phyloP scores from a whole-genome alignment of 2,113 vertebrate genomes.

The Ariopsis seemanni region DNA sequence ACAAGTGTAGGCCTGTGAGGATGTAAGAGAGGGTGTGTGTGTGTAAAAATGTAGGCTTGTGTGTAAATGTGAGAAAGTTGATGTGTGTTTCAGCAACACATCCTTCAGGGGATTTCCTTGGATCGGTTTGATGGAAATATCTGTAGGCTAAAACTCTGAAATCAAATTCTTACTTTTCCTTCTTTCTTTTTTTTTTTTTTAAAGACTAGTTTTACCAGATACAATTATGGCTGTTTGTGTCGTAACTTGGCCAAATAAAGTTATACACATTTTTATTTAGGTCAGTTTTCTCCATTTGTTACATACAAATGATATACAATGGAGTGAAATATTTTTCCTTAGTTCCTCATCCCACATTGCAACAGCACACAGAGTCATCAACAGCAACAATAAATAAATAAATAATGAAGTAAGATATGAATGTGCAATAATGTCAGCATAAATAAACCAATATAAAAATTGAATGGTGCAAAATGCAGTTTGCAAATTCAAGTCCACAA shows the following conservation, averaged over 20 bases:
- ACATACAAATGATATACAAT: too few relatives aligned
- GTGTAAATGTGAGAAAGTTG: not conserved
- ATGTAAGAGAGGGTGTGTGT: constrained; percentile 16
- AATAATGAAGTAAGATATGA: too few relatives aligned
- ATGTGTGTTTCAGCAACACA: constrained; percentile 16
- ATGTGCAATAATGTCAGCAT: too few relatives aligned
- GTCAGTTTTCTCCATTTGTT: too few relatives aligned
- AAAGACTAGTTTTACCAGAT: not conserved
- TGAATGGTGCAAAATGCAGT: too few relatives aligned
- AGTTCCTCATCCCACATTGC: too few relatives aligned
- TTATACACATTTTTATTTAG: not conserved
- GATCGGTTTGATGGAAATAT: constrained; percentile 49
- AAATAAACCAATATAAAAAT: too few relatives aligned
- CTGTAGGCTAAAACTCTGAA: constrained; percentile 35
- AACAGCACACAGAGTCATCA: too few relatives aligned
- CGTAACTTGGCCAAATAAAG: not conserved
- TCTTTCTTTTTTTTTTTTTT: not conserved
- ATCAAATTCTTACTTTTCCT: constrained; percentile 31
- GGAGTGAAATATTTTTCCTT: too few relatives aligned
- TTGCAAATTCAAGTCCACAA: too few relatives aligned
- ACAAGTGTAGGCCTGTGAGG: not conserved
- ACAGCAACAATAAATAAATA: too few relatives aligned
- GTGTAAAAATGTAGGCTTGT: constrained; percentile 25
- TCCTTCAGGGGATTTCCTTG: constrained; percentile 57
- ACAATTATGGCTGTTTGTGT: not conserved